These are phyloP conservation scores for Manacus vitellinus DNA, from an alignment of 2,113 vertebrate species.

Conservation along the genomic window DNA sequence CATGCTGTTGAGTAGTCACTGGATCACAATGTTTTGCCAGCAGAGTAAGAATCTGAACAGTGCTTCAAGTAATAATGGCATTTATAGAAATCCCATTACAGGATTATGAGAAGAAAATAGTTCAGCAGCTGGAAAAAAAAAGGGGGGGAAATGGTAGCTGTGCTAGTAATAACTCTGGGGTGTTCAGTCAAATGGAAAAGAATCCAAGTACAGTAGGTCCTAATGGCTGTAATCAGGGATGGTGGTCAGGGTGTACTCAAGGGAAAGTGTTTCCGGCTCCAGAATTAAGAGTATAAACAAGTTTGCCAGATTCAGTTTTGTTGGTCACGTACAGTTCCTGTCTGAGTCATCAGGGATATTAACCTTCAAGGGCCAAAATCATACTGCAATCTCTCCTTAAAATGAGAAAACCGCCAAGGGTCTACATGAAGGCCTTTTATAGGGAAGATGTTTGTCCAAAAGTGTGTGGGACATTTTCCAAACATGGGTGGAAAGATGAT, in stretches of 20 bases:
- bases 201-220: background rate
- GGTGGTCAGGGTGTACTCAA: background rate
- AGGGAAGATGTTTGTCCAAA: background rate
- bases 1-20: background rate
- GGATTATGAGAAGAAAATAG: slow-evolving; percentile 54
- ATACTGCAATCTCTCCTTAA: background rate
- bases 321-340: background rate
- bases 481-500: background rate
- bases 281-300: background rate
- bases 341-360: background rate
- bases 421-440: background rate
- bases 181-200: background rate
- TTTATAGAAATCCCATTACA: slow-evolving; percentile 50
- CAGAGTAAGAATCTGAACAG: slow-evolving; percentile 1
- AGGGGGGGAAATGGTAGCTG: background rate
- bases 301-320: background rate
- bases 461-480: background rate
- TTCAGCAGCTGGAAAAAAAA: background rate
- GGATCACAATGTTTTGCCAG: slow-evolving; percentile 40
- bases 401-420: background rate
- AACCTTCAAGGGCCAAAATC: background rate
- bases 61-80: slow-evolving; percentile 16
- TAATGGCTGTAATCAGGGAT: background rate
- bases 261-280: background rate
- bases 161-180: background rate